A percentile compares a stretch with the other conserved stretches of the same genome.
Evolutionary conservation across 2,888 invertebrate species (phyloP).

Genomic region (Octodonta nipae): DNA sequence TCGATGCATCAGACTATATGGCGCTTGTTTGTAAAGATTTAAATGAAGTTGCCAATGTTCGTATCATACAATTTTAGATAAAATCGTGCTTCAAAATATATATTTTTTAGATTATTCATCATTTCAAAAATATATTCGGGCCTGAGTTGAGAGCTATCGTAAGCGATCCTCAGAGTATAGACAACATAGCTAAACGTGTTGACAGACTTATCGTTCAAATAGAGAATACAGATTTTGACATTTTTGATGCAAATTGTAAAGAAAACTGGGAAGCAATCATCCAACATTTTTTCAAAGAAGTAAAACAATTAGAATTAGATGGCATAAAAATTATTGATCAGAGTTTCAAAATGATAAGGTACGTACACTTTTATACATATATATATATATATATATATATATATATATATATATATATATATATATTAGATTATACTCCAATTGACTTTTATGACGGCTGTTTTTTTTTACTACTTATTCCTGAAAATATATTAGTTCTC

Average conservation of each 20-base stretch:
- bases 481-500: too few species aligned
- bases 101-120: constrained; percentile 54
- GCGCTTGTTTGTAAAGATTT: constrained; percentile 66
- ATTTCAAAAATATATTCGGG: constrained; percentile 83
- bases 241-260: constrained; percentile 62
- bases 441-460: too few species aligned
- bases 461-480: too few species aligned
- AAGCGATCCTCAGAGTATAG: constrained; percentile 74
- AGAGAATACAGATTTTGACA: constrained; percentile 67
- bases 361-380: not conserved
- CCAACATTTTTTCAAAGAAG: constrained; percentile 61
- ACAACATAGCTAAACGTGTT: constrained; percentile 68
- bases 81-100: too few species aligned
- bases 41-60: constrained; percentile 62
- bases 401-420: too few species aligned
- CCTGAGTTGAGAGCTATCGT: constrained; percentile 75
- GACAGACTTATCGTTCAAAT: constrained; percentile 63
- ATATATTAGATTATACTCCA: too few species aligned
- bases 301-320: constrained; percentile 60
- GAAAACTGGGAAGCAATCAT: constrained; percentile 80
- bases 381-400: too few species aligned
- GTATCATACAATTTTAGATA: too few species aligned
- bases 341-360: constrained; percentile 64
- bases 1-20: constrained; percentile 75
- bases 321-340: constrained; percentile 75